Evolutionary conservation across 2,888 invertebrate genomes (phyloP).

Genomic region (Helleia helle): DNA sequence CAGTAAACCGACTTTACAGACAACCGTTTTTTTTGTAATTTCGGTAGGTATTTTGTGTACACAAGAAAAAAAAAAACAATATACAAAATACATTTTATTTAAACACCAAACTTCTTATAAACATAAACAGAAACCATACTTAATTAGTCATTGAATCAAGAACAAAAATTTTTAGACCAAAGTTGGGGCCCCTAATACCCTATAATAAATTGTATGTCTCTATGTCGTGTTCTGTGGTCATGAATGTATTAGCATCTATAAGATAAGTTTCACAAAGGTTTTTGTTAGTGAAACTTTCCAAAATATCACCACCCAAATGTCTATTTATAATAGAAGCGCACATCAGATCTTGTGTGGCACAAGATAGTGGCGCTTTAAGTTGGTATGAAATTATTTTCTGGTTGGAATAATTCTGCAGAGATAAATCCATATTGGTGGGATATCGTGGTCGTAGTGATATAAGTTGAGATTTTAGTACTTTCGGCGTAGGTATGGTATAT

Average conservation of each 20-base stretch:
- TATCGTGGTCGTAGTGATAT: constrained; percentile 26
- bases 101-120: too few relatives aligned
- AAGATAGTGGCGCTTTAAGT: constrained; percentile 28
- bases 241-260: constrained; percentile 27
- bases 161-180: too few relatives aligned
- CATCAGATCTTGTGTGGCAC: constrained; percentile 28
- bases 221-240: constrained; percentile 15
- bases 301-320: constrained; percentile 28
- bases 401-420: constrained; percentile 29
- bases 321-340: constrained; percentile 35
- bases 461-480: constrained; percentile 28
- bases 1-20: too few relatives aligned
- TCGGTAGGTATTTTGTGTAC: too few relatives aligned
- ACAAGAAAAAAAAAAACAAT: too few relatives aligned
- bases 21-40: too few relatives aligned
- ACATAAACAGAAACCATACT: too few relatives aligned
- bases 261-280: constrained; percentile 40
- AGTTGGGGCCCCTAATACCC: too few relatives aligned
- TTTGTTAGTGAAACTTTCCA: constrained; percentile 29
- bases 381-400: constrained; percentile 30
- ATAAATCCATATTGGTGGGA: constrained; percentile 24
- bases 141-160: too few relatives aligned
- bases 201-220: too few relatives aligned
- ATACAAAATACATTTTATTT: too few relatives aligned
- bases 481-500: constrained; percentile 19